Evolutionary conservation across 2,797 vertebrate genomes (phyloP), one percentile per base, ranked within the genome.

Genomic region (Sternarchorhynchus goeldii): DNA sequence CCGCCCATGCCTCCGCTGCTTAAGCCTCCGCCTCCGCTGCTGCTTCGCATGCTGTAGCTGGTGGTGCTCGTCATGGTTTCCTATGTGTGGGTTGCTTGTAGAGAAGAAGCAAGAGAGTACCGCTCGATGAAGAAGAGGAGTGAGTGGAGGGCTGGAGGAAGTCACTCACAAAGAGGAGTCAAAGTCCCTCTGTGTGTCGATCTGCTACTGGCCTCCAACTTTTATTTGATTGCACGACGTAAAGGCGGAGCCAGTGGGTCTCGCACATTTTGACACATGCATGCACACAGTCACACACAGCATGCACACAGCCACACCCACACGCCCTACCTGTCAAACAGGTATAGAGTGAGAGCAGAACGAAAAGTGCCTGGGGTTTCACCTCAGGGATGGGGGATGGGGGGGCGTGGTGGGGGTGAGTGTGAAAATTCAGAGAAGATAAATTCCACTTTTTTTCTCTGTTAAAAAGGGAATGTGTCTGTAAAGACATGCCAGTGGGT

Each of bases 131-230:
- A 62, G 70, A 65, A 73, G 80, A 75, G 79, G 64, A 82, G 84
- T 73, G 87, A 85, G 86, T 77, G 76, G 70, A 85, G 85, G 58
- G 78, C 78, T 68, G 86, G 84, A 86, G 82, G 76, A 77, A 84
- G 85, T 88, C 90, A 85, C 80, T 87, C 86, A 87, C 91, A 92
- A 92, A 92, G 92, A 90, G 93, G 90, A 93, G 91, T 90, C 86
- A 81, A 81, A 90, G 81, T 93, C 90, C 93, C 89, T 93, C 88
- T 93, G 91, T 89, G 87, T 92, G 87, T 82, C 84, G 76, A 7
- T 83, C 84, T 79, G 67, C 63, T 60, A 65, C 20, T 77, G 59
- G 75, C 29, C 62, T 0, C 77, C 58, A 74, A 83, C 88, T 93
- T 93, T 92, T 84, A 85, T 74, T 18, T 20, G 6, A 59, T 50